phyloP scores from a whole-genome alignment of 2,888 invertebrate genomes.

The Bhutanitis thaidina region DNA sequence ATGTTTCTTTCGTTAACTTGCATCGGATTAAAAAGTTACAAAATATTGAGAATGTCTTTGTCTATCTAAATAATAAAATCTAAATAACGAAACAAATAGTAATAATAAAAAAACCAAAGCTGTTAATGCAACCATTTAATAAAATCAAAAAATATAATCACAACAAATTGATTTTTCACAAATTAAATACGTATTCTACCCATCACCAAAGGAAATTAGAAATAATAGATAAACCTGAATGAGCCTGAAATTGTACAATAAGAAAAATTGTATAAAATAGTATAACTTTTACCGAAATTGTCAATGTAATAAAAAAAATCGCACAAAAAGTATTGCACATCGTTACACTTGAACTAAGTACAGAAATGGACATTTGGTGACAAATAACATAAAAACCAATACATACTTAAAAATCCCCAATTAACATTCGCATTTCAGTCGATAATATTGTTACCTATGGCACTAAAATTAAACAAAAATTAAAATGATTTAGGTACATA shows the following conservation, averaged over 20 bases:
- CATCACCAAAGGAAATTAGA: constrained; percentile 49
- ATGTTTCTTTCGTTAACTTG: neutral
- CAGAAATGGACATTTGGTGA: constrained; percentile 43
- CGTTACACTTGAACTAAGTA: constrained; percentile 26
- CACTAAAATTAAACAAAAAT: constrained; percentile 50
- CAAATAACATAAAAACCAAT: constrained; percentile 39
- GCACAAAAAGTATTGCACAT: constrained; percentile 18
- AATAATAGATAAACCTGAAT: constrained; percentile 23
- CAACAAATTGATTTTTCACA: constrained; percentile 41
- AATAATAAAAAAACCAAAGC: constrained; percentile 44
- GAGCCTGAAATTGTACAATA: too few relatives aligned
- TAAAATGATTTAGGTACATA: constrained; percentile 17
- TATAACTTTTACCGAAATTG: constrained; percentile 14
- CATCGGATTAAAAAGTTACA: neutral
- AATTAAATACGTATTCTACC: constrained; percentile 47
- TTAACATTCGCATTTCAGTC: constrained; percentile 21
- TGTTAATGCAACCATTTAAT: constrained; percentile 67
- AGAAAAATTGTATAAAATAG: constrained; percentile 15
- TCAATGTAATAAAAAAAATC: constrained; percentile 12
- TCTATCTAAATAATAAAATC: neutral
- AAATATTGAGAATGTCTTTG: neutral
- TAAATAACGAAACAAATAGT: constrained; percentile 10
- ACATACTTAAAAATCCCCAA: constrained; percentile 24
- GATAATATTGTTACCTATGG: constrained; percentile 48
- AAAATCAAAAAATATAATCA: constrained; percentile 64